Conservation (phyloP, 2,888 invertebrate species). For the Blastobasis adustella region DNA sequence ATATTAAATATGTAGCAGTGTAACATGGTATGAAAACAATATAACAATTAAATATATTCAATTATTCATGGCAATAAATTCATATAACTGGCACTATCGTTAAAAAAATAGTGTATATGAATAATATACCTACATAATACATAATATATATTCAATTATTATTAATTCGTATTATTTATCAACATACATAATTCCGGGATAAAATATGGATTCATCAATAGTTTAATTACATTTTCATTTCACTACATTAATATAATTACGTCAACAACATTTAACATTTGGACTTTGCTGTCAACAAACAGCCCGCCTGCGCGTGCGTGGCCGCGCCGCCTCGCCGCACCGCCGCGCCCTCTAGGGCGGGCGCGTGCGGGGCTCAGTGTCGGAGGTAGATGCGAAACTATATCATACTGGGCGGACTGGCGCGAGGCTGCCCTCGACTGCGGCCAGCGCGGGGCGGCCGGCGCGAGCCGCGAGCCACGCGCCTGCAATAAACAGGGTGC, state of each 20-base stretch:
- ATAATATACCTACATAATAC: constrained; percentile 43
- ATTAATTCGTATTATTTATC: constrained; percentile 25
- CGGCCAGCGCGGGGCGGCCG: too few relatives aligned
- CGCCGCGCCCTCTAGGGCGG: constrained; percentile 12
- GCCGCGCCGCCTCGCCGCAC: constrained; percentile 4
- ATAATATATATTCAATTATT: constrained; percentile 49
- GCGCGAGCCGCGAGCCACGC: too few relatives aligned
- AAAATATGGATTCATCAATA: constrained; percentile 60
- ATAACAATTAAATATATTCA: constrained; percentile 55
- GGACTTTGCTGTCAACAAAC: constrained; percentile 38
- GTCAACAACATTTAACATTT: constrained; percentile 53
- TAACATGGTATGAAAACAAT: constrained; percentile 61
- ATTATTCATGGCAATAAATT: constrained; percentile 24
- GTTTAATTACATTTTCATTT: constrained; percentile 50
- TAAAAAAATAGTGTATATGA: constrained; percentile 64
- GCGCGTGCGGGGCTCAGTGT: constrained; percentile 49
- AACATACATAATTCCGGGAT: constrained; percentile 57
- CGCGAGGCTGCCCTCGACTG: too few relatives aligned
- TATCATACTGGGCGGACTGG: too few relatives aligned
- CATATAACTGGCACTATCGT: constrained; percentile 45
- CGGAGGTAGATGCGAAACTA: constrained; percentile 25
- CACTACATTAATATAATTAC: constrained; percentile 58
- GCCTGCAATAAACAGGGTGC: too few relatives aligned
- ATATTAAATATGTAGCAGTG: constrained; percentile 38
- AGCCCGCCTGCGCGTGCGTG: constrained; percentile 20